Base-by-base conservation (phyloP, 2,113 vertebrate species). In the Gadus macrocephalus region DNA sequence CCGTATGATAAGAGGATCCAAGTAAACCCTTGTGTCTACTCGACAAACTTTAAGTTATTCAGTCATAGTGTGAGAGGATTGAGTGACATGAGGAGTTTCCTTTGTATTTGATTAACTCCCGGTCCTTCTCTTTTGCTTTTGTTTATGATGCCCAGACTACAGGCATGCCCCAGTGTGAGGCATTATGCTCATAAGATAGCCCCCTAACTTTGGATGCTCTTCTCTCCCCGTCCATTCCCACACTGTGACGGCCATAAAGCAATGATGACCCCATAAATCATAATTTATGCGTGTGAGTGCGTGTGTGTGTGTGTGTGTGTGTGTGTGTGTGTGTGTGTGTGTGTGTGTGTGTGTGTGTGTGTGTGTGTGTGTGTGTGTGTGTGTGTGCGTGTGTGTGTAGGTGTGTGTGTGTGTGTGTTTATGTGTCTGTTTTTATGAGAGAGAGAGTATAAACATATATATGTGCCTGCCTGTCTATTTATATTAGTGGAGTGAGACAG, bases 211-310 rank as follows among this genome's bases (percentile, higher is more conserved):
- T 2, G 31, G 71, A 68, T 72, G 83, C 79, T 81, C 74, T 81
- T 78, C 77, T 68, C 63, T 69, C 69, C 63, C n/a, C 64, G 7
- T 22, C 1, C 62, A 69, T 53, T 11, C 27, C 4, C 15, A 59
- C 14, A 62, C 53, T 9, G 4, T 71, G 53, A 53, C 27, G 81
- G 70, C 75, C 67, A 77, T 71, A 58, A 42, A 67, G 76, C 62
- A 27, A 64, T 80, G 67, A 83, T 85, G 72, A 75, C 66, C 65
- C 58, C 74, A 71, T 86, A 74, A 86, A 88, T 85, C 74, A 35
- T 67, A 35, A 35, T 28, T 64, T 16, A 64, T 58, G 42, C 8
- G 5, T 11, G 31, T 64, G 27, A n/a, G 28, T 35, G 28, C 69
- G 70, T 60, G 64, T 61, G 58, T 2, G 7, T 5, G 7, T 5